Conservation (phyloP, 2,888 invertebrate species). For the Lottia gigantea region DNA sequence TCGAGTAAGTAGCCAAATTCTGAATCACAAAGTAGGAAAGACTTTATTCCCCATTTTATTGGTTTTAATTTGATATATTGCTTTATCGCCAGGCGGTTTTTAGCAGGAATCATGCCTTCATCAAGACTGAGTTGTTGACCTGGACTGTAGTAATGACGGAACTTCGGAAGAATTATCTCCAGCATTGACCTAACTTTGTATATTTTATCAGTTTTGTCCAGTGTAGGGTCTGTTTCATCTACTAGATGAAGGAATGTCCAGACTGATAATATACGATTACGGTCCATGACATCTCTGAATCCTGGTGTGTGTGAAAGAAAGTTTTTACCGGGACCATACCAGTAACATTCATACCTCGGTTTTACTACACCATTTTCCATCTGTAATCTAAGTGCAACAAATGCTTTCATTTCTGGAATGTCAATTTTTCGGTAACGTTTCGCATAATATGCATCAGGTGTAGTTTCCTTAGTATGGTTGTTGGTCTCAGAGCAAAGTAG, state of each 20-base stretch:
- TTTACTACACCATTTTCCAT: conserved; percentile 24
- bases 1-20: conserved; percentile 20
- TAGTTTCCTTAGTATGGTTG: conserved; percentile 7
- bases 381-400: conserved; percentile 23
- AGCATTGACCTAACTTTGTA: conserved; percentile 29
- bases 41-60: conserved; percentile 25
- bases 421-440: conserved; percentile 15
- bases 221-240: conserved; percentile 24
- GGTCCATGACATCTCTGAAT: conserved; percentile 25
- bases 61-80: conserved; percentile 29
- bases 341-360: conserved; percentile 26
- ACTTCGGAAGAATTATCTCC: conserved; percentile 21
- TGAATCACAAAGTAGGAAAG: conserved; percentile 25
- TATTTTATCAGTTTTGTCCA: conserved; percentile 26
- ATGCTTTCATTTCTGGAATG: conserved; percentile 27
- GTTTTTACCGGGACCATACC: conserved; percentile 18
- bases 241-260: conserved; percentile 27
- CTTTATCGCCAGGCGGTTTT: conserved; percentile 22
- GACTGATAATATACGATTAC: conserved; percentile 26
- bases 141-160: conserved; percentile 22
- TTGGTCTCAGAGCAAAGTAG: conserved; percentile 5
- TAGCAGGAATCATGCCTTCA: conserved; percentile 27
- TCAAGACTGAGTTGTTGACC: conserved; percentile 23
- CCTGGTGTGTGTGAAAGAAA: conserved; percentile 27
- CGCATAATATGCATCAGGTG: conserved; percentile 18